Evolutionary conservation across 2,113 vertebrate species (phyloP).

Genomic region (Lontra canadensis): DNA sequence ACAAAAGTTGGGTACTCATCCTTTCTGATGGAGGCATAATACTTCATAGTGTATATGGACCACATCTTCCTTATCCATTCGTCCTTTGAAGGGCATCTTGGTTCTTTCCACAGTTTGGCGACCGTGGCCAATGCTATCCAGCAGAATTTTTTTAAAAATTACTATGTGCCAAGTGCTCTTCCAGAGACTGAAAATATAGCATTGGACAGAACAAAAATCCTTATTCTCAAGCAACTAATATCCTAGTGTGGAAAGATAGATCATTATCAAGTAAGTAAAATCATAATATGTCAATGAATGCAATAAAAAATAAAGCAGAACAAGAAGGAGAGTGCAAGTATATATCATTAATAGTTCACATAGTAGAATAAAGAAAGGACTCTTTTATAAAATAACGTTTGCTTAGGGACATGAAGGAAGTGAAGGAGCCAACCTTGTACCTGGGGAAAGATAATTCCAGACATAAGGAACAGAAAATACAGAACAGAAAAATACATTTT

Average conservation of each 20-base stretch:
- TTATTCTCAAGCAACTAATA: conserved; percentile 2
- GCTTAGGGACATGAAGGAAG: not conserved
- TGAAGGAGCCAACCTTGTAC: not conserved
- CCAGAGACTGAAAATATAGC: not conserved
- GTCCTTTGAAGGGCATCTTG: too few species aligned
- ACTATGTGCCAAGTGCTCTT: not conserved
- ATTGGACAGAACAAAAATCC: not conserved
- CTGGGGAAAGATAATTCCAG: not conserved
- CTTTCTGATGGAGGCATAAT: too few species aligned
- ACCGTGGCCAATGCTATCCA: not conserved
- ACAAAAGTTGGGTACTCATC: too few species aligned
- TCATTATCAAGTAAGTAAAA: conserved; percentile 25
- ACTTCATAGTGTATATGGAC: too few species aligned
- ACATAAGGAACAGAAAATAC: not conserved
- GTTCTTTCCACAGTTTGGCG: too few species aligned
- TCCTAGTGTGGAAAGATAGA: not conserved
- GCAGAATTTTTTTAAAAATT: not conserved
- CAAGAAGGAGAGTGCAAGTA: not conserved
- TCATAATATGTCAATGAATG: not conserved
- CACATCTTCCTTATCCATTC: too few species aligned
- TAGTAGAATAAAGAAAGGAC: not conserved
- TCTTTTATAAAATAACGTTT: not conserved
- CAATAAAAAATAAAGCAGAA: not conserved
- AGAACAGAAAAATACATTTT: not conserved
- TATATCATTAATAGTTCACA: not conserved